Base-by-base conservation (phyloP, 2,113 vertebrate species). In the Scytalopus superciliaris region DNA sequence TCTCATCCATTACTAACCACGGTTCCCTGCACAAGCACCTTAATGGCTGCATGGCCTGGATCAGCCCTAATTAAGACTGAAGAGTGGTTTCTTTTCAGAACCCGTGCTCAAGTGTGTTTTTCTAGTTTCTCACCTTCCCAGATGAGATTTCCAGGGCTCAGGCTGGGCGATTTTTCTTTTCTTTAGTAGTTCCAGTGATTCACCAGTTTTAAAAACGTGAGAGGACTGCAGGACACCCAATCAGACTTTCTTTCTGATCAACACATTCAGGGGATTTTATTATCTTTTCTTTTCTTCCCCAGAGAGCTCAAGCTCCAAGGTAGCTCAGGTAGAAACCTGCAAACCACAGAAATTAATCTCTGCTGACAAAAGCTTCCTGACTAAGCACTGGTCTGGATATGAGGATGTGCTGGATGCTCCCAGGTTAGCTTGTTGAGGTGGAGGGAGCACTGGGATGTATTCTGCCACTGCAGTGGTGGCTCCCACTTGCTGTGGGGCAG, bases 271-370 rank as follows among this genome's bases (percentile, higher is more conserved):
- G 81, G 89, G 91, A 90, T 97, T 96, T 94, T 96, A 87, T 95
- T 93, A 89, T 92, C 95, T 96, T 89, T 94, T 91, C 85, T 86
- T 45, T 93, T 96, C 62, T 57, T 95, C 77, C 74, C 66, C 52
- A 95, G 94, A 94, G 91, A 90, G 87, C 94, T 94, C 59, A 70
- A 68, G 83, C 86, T 95, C 86, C 0, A 8, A 96, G 69, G 92
- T 94, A 93, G 86, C 90, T 93, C 90, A 93, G 95, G 96, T 96
- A 96, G 93, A 96, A 93, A 97, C 87, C 87, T 96, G 90, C 76
- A 96, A 96, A 94, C 86, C 3, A 66, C 79, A 86, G 86, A 90
- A 96, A 90, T 94, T 95, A 96, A 95, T 96, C 93, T 96, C 92
- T 86, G 83, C 92, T 84, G 90, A 94, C 94, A 93, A 96, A 96